phyloP scores from a whole-genome alignment of 2,888 invertebrate species.

The Orchesellides sinensis region DNA sequence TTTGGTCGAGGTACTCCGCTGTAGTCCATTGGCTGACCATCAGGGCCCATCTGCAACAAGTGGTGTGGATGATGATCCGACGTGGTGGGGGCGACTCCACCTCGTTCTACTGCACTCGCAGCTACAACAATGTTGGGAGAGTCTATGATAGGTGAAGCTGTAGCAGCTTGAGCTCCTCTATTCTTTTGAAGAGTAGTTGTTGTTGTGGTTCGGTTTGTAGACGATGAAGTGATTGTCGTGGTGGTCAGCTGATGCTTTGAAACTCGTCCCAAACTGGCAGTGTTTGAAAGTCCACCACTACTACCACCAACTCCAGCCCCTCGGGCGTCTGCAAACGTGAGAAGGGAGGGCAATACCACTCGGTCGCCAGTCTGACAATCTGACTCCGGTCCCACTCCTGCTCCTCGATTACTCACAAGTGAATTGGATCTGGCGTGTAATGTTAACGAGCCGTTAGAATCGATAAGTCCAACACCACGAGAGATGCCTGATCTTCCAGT shows the following conservation, averaged over 20 bases:
- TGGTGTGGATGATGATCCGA: slow-evolving; percentile 44
- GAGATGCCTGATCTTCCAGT: slow-evolving; percentile 57
- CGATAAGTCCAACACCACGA: slow-evolving; percentile 41
- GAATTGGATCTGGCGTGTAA: slow-evolving; percentile 55
- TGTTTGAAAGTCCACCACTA: slow-evolving; percentile 22
- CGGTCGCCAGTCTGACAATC: slow-evolving; percentile 36
- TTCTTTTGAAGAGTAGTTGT: slow-evolving; percentile 43
- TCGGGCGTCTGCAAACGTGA: slow-evolving; percentile 28
- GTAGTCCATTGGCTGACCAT: slow-evolving; percentile 77
- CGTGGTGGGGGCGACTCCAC: slow-evolving; percentile 27
- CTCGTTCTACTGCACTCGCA: slow-evolving; percentile 24
- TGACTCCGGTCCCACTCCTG: no score
- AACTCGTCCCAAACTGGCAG: slow-evolving; percentile 60
- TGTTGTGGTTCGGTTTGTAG: slow-evolving; percentile 41
- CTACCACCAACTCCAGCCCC: no score
- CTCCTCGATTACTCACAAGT: slow-evolving; percentile 27
- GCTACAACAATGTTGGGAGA: no score
- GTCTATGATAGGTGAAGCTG: slow-evolving; percentile 32
- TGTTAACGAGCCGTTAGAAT: slow-evolving; percentile 49
- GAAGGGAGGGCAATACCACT: slow-evolving; percentile 18
- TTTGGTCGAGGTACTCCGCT: slow-evolving; percentile 74
- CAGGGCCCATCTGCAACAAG: slow-evolving; percentile 79
- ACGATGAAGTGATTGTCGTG: slow-evolving; percentile 60
- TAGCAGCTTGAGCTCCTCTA: neutral
- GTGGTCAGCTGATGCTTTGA: slow-evolving; percentile 51